Evolutionary conservation across 2,113 vertebrate genomes (phyloP).

Genomic region (Hipposideros armiger): DNA sequence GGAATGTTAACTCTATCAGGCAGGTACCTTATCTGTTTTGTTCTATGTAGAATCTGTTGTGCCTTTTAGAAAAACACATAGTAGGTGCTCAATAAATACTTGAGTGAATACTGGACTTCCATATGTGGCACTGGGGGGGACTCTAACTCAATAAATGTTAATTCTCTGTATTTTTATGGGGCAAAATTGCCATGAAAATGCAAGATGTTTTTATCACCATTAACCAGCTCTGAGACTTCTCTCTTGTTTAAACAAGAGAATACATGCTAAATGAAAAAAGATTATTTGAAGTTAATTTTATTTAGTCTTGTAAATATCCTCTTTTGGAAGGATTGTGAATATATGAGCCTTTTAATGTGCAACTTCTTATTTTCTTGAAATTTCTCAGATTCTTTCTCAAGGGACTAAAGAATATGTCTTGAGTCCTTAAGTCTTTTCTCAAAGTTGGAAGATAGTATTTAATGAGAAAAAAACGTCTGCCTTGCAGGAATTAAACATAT

Average conservation of each 20-base stretch:
- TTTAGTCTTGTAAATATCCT: background rate
- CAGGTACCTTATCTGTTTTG: background rate
- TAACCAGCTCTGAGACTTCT: background rate
- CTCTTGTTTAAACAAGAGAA: background rate
- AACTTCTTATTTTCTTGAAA: slow-evolving; percentile 43
- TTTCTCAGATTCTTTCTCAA: background rate
- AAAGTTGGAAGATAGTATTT: background rate
- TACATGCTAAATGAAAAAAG: background rate
- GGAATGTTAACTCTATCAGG: background rate
- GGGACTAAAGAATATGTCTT: background rate
- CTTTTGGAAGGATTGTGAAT: background rate
- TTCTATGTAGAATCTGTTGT: background rate
- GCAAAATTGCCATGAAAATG: background rate
- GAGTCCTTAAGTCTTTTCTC: background rate
- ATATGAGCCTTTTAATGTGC: background rate
- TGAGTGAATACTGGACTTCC: background rate
- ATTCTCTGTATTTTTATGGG: background rate
- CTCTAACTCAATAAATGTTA: background rate
- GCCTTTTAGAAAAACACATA: background rate
- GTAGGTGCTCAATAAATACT: background rate
- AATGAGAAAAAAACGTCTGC: background rate
- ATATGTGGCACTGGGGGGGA: background rate
- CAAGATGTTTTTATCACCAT: background rate
- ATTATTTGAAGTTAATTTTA: background rate
- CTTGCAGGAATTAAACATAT: background rate